Base-by-base conservation (phyloP, 2,113 vertebrate genomes). In the Emydura subglobosa region DNA sequence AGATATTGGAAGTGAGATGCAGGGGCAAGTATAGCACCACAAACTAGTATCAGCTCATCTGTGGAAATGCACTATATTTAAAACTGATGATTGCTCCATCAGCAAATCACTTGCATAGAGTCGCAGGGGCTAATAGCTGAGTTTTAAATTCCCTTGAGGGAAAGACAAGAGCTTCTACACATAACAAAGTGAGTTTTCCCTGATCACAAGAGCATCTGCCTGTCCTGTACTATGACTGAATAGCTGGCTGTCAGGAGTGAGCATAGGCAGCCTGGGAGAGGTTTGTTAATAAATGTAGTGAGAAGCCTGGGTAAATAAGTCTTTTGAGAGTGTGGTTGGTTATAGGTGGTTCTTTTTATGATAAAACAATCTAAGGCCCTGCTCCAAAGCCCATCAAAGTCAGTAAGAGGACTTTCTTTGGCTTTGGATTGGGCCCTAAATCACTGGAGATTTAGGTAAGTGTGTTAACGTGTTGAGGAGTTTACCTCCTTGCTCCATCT, bases 81-180 rank as follows among this genome's bases (percentile, higher is more conserved):
- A 94, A 92, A 44, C 34, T 91, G 72, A 84, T 31, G 50, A 42
- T 34, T 80, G 78, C 90, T 97, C 92, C 76, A 61, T 72, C 92
- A 83, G 49, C 7, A 42, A 21, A 42, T 39, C 72, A 76, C 72
- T 42, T 76, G 11, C 10, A 0, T 42, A 95, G 95, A 92, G 83
- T 86, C 92, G 83, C 83, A 74, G 27, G 31, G 76, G 85, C 49
- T 93, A 92, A 86, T 72, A 91, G 87, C 68, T 39, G 51, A 88
- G 76, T 94, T 93, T 89, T 80, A 79, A 86, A 91, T 96, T 96
- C 81, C 91, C 29, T 39, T 83, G 89, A 91, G 34, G 92, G 89
- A 96, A 93, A 94, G 83, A 82, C 54, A 92, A 81, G 89, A 93
- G 55, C 92, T 96, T 80, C 83, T 91, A 94, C 74, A 61, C 85